Percentiles rank a stretch among this genome's conserved stretches.
Conservation (phyloP, 1,140 invertebrate species). For the Drosophila nigromelanica region DNA sequence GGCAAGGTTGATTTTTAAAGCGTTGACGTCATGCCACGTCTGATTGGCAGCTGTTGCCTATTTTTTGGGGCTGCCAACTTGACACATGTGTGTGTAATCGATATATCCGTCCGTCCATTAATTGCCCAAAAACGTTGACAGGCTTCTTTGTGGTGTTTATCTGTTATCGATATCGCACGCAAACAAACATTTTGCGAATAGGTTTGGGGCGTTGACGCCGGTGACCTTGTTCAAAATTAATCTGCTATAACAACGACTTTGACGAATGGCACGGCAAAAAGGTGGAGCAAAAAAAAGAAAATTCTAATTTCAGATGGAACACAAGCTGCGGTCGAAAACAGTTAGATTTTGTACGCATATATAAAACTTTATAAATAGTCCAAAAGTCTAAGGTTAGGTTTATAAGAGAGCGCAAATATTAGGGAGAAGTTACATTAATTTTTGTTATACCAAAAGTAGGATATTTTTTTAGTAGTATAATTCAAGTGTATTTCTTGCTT, state of each 20-base stretch:
- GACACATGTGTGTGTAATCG: constrained; percentile 18
- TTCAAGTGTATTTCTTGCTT: constrained; percentile 57
- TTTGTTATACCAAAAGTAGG: constrained; percentile 55
- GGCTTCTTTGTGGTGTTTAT: constrained; percentile 42
- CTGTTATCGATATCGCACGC: constrained; percentile 50
- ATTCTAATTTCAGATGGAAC: constrained; percentile 65
- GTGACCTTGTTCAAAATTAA: constrained; percentile 23
- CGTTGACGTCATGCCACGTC: constrained; percentile 8
- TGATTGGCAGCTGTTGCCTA: constrained; percentile 39
- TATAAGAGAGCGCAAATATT: constrained; percentile 50
- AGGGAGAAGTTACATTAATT: background rate
- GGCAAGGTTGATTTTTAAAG: constrained; percentile 31
- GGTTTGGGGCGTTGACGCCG: constrained; percentile 12
- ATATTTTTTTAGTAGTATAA: constrained; percentile 1
- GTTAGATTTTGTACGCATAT: constrained; percentile 5
- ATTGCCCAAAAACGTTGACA: constrained; percentile 35
- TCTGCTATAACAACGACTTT: constrained; percentile 25
- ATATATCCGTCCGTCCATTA: constrained; percentile 24
- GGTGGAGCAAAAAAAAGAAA: constrained; percentile 37
- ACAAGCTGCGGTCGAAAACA: constrained; percentile 50
- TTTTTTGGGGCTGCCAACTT: constrained; percentile 29
- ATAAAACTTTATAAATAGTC: constrained; percentile 10
- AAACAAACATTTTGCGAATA: constrained; percentile 13
- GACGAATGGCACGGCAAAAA: constrained; percentile 12
- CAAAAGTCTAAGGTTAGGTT: background rate